Evolutionary conservation across 2,797 vertebrate species (phyloP).

Genomic region (Alca torda): DNA sequence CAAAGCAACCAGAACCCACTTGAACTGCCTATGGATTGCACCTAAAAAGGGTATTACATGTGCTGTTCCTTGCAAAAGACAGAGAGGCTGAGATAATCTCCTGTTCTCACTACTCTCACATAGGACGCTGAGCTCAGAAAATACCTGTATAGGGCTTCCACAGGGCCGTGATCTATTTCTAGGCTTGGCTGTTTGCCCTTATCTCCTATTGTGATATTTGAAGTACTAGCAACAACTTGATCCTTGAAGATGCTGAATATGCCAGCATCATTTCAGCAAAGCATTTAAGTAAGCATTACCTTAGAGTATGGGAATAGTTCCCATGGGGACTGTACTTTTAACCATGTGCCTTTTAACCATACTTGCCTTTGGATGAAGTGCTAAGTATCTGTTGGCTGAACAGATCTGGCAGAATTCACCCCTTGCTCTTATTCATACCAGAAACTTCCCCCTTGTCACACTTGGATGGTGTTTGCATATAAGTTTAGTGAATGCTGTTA

Average conservation of each 20-base stretch:
- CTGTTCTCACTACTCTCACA: not conserved
- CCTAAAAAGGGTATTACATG: not conserved
- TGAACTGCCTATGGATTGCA: not conserved
- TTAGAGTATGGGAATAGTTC: not conserved
- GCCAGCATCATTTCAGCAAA: not conserved
- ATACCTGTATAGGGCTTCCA: not conserved
- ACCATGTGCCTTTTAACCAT: not conserved
- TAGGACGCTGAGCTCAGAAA: not conserved
- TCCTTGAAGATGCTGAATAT: not conserved
- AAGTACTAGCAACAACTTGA: not conserved
- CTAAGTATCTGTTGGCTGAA: not conserved
- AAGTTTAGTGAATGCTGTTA: not conserved
- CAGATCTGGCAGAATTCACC: not conserved
- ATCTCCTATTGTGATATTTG: not conserved
- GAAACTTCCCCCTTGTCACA: not conserved
- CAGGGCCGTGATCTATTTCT: not conserved
- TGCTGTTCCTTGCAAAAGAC: not conserved
- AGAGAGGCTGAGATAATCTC: not conserved
- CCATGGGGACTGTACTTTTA: not conserved
- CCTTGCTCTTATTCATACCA: not conserved
- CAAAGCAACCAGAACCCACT: not conserved
- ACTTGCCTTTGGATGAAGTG: not conserved
- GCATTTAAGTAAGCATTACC: not conserved
- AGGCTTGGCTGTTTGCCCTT: not conserved
- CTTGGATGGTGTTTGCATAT: not conserved